Evolutionary conservation across 2,797 vertebrate species (phyloP).

Genomic region (Tangara arthus): DNA sequence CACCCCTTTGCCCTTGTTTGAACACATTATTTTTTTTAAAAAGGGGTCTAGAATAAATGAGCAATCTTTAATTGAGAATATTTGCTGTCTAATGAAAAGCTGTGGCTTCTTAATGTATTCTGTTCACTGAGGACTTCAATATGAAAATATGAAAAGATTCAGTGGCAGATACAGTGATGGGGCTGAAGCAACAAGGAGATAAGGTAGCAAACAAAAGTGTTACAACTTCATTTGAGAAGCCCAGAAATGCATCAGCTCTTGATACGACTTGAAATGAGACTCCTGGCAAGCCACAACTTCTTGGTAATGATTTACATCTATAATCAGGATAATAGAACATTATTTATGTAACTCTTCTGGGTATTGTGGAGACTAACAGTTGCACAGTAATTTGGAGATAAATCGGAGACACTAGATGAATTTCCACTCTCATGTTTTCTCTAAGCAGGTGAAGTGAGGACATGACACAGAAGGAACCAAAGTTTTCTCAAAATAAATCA

Average conservation of each 20-base stretch:
- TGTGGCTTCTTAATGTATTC: not conserved
- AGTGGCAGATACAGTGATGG: not conserved
- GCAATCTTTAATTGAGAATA: not conserved
- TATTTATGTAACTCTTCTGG: not conserved
- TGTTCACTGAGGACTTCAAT: not conserved
- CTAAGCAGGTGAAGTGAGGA: constrained; percentile 26
- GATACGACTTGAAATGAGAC: not conserved
- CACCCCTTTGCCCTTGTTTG: not conserved
- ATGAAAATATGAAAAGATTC: not conserved
- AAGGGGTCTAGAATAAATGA: not conserved
- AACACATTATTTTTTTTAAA: not conserved
- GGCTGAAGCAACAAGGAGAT: not conserved
- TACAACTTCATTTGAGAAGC: not conserved
- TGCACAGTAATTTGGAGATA: not conserved
- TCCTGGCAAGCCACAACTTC: not conserved
- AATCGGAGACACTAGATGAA: not conserved
- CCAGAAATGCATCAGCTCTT: not conserved
- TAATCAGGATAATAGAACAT: not conserved
- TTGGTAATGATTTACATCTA: not conserved
- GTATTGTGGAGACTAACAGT: not conserved
- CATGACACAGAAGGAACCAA: not conserved
- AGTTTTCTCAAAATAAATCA: constrained; percentile 40
- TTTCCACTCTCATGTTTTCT: not conserved
- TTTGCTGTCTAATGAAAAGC: not conserved
- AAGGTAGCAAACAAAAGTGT: not conserved